Conservation (phyloP, 2,113 vertebrate genomes). For the Lepisosteus oculatus region DNA sequence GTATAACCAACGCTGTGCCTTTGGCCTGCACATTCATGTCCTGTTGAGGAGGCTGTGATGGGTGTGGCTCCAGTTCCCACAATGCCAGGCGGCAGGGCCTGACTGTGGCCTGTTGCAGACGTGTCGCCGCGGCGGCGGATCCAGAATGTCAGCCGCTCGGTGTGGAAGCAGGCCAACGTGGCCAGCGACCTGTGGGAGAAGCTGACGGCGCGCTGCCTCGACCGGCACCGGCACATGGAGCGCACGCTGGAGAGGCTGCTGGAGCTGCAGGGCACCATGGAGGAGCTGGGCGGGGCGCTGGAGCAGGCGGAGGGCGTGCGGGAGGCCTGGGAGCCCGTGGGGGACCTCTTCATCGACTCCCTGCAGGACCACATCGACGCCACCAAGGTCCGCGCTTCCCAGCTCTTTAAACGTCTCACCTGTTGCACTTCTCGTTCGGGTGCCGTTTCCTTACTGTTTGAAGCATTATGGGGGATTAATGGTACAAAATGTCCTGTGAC, state of each 20-base stretch:
- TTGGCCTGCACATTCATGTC: no score
- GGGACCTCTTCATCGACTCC: constrained; percentile 94
- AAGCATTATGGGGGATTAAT: no score
- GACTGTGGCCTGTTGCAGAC: constrained; percentile 58
- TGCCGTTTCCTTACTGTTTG: no score
- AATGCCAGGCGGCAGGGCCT: no score
- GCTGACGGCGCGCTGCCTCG: constrained; percentile 86
- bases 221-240: constrained; percentile 92
- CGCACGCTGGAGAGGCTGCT: constrained; percentile 85
- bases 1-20: no score
- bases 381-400: constrained; percentile 73
- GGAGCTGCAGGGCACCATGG: constrained; percentile 88
- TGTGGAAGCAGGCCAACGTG: constrained; percentile 96
- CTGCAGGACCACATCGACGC: constrained; percentile 93
- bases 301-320: constrained; percentile 85
- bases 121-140: constrained; percentile 81
- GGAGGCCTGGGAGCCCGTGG: constrained; percentile 92
- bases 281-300: constrained; percentile 76
- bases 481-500: no score
- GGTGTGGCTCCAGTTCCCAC: no score
- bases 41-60: no score
- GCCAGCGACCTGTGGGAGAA: constrained; percentile 96
- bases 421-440: no score
- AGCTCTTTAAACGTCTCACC: constrained; percentile 3
- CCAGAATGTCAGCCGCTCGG: constrained; percentile 88